These are phyloP conservation scores for Trogon melanurus DNA, from an alignment of 2,113 vertebrate species.

Conservation along the genomic window DNA sequence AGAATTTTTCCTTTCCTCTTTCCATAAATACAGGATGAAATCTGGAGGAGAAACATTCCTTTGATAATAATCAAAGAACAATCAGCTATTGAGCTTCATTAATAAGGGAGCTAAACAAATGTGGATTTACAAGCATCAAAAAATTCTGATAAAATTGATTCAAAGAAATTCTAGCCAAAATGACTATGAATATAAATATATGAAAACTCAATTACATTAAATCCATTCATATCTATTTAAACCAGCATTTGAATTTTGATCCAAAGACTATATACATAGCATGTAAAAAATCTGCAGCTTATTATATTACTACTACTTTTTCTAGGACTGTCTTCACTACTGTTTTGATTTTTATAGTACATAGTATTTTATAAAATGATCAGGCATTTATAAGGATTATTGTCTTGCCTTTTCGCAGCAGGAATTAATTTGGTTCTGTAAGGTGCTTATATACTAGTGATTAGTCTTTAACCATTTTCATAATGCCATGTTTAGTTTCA, in stretches of 20 bases:
- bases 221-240: not conserved
- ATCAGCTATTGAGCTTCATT: not conserved
- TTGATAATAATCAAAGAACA: conserved; percentile 22
- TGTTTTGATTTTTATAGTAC: not conserved
- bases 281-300: not conserved
- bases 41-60: not conserved
- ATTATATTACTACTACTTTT: not conserved
- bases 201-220: not conserved
- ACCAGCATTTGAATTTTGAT: not conserved
- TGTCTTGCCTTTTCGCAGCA: not conserved
- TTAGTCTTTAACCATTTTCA: not conserved
- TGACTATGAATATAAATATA: not conserved
- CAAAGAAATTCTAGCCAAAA: not conserved
- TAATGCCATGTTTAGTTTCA: not conserved
- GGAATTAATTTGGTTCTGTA: not conserved
- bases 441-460: not conserved
- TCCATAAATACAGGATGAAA: conserved; percentile 45
- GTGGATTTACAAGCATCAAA: not conserved
- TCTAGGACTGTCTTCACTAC: not conserved
- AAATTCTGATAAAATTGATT: not conserved
- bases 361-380: not conserved
- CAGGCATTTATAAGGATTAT: not conserved
- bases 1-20: conserved; percentile 60
- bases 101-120: not conserved
- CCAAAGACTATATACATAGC: not conserved